phyloP scores from a whole-genome alignment of 2,113 vertebrate genomes.

The Choloepus hoffmanni region DNA sequence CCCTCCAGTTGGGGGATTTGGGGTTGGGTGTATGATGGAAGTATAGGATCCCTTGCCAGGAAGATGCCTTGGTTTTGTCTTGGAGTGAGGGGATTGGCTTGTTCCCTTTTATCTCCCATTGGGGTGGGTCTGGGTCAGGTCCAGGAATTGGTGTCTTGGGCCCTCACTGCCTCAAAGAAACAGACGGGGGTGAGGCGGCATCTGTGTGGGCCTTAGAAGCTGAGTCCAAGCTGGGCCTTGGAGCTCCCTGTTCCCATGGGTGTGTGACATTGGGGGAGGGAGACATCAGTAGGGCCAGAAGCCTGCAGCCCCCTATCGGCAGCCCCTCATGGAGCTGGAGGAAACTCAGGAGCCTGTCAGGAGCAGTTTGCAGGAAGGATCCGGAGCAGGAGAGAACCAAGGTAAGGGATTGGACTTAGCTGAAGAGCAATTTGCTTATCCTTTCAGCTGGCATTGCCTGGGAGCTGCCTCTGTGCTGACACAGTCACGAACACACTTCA shows the following conservation, averaged over 20 bases:
- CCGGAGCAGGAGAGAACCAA: not conserved
- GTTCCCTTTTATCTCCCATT: not conserved
- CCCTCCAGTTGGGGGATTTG: not conserved
- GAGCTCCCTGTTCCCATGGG: not conserved
- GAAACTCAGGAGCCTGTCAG: not conserved
- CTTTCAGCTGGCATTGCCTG: not conserved
- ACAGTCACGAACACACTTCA: rapidly evolving
- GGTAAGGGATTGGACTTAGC: rapidly evolving
- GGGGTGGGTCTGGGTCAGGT: not conserved
- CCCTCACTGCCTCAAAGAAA: too few species aligned
- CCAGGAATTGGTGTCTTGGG: not conserved
- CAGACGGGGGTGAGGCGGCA: not conserved
- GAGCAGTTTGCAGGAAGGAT: not conserved
- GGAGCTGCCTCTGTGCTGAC: not conserved
- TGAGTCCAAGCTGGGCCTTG: not conserved
- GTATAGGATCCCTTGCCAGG: not conserved
- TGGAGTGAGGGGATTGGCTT: not conserved
- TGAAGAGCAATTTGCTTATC: not conserved
- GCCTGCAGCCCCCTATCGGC: not conserved
- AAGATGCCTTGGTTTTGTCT: slow-evolving; percentile 64
- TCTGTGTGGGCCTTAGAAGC: not conserved
- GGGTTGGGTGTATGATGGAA: slow-evolving; percentile 29
- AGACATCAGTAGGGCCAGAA: not conserved
- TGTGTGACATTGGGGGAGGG: too few species aligned
- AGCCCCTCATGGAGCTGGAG: not conserved